These are phyloP conservation scores for Poliocrania exsul DNA, from an alignment of 2,797 vertebrate species.

Conservation along the genomic window DNA sequence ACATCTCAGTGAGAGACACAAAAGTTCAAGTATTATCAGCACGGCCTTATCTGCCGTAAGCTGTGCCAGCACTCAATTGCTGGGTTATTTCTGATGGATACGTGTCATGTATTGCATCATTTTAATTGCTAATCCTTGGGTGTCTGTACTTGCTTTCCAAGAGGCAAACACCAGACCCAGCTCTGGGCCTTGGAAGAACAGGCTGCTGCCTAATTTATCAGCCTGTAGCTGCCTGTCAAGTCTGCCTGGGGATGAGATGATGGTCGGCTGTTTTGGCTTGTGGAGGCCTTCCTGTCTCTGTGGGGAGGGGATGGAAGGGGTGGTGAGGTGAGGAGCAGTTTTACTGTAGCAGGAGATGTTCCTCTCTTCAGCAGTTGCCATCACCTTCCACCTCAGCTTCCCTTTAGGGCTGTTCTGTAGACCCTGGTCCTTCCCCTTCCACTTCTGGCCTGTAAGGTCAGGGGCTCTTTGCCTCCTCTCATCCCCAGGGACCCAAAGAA, in stretches of 20 bases:
- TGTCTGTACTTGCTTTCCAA: constrained; percentile 21
- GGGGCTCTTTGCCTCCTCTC: neutral
- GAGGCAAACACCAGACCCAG: neutral
- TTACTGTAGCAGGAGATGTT: neutral
- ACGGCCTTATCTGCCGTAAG: neutral
- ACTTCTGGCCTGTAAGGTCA: neutral
- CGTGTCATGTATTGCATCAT: constrained; percentile 4
- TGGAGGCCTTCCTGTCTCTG: neutral
- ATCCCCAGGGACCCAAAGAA: neutral
- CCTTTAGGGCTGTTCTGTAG: neutral
- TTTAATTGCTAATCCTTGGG: constrained; percentile 27
- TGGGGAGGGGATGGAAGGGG: neutral
- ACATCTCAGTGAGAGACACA: neutral
- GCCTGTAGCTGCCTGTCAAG: constrained; percentile 1
- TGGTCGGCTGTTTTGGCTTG: neutral
- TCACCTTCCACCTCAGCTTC: neutral
- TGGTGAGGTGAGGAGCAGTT: neutral
- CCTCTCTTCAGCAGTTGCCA: neutral
- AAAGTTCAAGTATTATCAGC: neutral
- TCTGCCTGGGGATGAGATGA: neutral
- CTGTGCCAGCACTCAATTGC: neutral
- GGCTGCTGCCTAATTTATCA: neutral
- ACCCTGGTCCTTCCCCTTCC: neutral
- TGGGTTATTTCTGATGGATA: constrained; percentile 22
- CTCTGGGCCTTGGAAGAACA: neutral